Evolutionary conservation across 2,797 vertebrate genomes (phyloP), one percentile per base, ranked within the genome.

Genomic region (Spheniscus humboldti): DNA sequence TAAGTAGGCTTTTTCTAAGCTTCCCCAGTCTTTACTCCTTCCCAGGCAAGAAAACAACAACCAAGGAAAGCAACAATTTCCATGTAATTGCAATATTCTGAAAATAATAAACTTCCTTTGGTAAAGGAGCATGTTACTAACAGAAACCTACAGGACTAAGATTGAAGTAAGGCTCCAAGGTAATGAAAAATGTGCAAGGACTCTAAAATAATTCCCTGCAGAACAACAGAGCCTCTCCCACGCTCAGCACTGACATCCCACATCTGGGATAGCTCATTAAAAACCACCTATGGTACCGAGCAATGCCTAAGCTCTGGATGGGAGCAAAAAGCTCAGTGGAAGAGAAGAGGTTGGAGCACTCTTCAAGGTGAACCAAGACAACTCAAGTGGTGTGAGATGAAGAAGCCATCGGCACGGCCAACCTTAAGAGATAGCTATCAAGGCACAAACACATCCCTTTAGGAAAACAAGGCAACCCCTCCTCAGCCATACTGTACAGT

Each of bases 281-380:
- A 73, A 80, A 48, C 11, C 55, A 68, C 27, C 66, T 48, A 17
- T 0, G 0, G 69, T 6, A 23, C 27, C 0, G 0, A 73, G 83
- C 50, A 57, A 27, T 0, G 2, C 64, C 69, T 47, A 64, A n/a
- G 68, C 56, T 45, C 0, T 1, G 78, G 45, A 18, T 1, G 4
- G 78, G 23, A 82, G 53, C 25, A 71, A 68, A 73, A 56, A 55
- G 14, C 28, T 57, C 24, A 14, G 53, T 5, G 41, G 25, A 52
- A 62, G 10, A 28, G 37, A 41, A 39, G 22, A 81, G 24, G 31
- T 27, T 17, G 27, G 31, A 78, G 7, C 16, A 9, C 22, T 37
- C 35, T 35, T 41, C 37, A 60, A 23, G 56, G 74, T 25, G 69
- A 94, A 18, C 30, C 25, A 35, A 53, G 47, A 35, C 5, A 64